Evolutionary conservation across 2,797 vertebrate genomes (phyloP), one percentile per base, ranked within the genome.

Genomic region (Poliocrania exsul): DNA sequence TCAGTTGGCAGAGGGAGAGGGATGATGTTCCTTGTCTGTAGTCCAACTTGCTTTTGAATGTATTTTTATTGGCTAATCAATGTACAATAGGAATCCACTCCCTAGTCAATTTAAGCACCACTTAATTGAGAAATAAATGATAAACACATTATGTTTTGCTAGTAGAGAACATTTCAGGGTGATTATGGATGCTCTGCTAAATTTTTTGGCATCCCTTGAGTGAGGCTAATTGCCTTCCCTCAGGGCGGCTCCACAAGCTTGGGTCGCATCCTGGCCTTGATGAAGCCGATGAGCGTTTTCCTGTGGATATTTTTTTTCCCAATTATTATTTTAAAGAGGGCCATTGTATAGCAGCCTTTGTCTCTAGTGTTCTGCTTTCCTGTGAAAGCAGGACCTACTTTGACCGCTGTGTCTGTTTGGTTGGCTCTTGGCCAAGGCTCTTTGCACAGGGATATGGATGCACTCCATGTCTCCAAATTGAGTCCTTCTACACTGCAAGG

Each of bases 51-150:
- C 78, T 93, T 91, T 93, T 88, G 62, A 88, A 71, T 93, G 51
- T 84, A 24, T 91, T 95, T 94, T 92, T 96, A 90, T 93, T 96
- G 90, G 70, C 73, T 95, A 95, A 96, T 96, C 95, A 66, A 85
- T 93, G 75, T 90, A 86, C 88, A 92, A 73, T 93, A 96, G 83
- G 82, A 95, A 93, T 96, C 83, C 66, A 80, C 83, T 96, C 91
- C 66, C 66, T 74, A 88, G 88, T 95, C 95, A 93, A 84, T 80
- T 91, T 94, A 92, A 96, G 77, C 66, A 80, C 53, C 80, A 91
- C 91, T 96, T 96, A 95, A 95, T 93, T 86, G 83, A 92, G 92
- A 94, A 96, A 95, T 96, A 93, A 96, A 90, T 94, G 91, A 93
- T 96, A 94, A 94, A 92, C 71, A 85, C 78, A 92, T 96, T 93